Percentiles rank a stretch among this genome's conserved stretches.
These are phyloP conservation scores for Galerucella nymphaeae DNA, from an alignment of 2,888 invertebrate species.

Conservation along the genomic window DNA sequence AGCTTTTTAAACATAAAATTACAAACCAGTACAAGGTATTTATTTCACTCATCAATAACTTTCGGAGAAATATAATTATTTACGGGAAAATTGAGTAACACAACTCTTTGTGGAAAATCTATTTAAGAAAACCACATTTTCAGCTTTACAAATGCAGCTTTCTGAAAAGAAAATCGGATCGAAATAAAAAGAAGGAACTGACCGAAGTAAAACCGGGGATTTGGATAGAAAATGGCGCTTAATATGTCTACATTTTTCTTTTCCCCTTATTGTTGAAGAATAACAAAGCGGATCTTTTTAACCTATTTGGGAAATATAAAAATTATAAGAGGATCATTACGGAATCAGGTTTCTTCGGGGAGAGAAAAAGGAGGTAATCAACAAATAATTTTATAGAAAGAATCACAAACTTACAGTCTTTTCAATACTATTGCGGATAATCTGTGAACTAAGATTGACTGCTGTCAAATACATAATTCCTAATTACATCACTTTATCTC, in stretches of 20 bases:
- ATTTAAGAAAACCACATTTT: background rate
- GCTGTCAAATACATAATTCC: too few relatives aligned
- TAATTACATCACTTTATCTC: too few relatives aligned
- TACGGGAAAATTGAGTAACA: background rate
- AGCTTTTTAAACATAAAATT: too few relatives aligned
- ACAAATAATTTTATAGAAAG: too few relatives aligned
- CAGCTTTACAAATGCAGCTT: background rate
- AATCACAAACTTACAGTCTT: too few relatives aligned
- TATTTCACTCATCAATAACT: too few relatives aligned
- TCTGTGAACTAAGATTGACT: too few relatives aligned
- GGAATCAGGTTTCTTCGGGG: background rate
- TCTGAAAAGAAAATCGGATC: slow-evolving; percentile 13
- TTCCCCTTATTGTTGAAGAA: background rate
- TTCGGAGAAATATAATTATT: background rate
- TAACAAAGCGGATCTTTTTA: background rate
- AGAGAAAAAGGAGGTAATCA: too few relatives aligned
- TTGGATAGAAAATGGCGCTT: background rate
- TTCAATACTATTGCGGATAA: too few relatives aligned
- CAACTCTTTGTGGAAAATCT: background rate
- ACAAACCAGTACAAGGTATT: too few relatives aligned
- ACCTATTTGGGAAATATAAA: background rate
- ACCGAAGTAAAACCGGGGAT: background rate
- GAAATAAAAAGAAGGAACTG: slow-evolving; percentile 16
- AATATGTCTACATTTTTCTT: background rate
- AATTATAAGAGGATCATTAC: background rate